A percentile compares a stretch with the other conserved stretches of the same genome.
Conservation (phyloP, 2,113 vertebrate genomes). For the Elephas maximus region DNA sequence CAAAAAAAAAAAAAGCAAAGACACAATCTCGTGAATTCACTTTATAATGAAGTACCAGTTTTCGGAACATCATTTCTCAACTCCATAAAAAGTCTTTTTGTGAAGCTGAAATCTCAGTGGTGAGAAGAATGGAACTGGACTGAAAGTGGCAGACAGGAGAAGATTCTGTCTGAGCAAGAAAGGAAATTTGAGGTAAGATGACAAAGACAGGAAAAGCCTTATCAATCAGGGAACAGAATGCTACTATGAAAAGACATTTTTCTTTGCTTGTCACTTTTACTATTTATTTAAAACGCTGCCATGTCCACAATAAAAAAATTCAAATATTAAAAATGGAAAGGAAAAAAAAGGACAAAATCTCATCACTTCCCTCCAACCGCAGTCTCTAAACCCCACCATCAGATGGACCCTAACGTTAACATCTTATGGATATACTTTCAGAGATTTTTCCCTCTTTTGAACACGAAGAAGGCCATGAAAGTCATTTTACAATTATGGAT, state of each 20-base stretch:
- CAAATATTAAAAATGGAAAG: slow-evolving; percentile 5
- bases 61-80: slow-evolving; percentile 31
- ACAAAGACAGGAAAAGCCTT: neutral
- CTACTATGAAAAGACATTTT: neutral
- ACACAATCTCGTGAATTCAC: neutral
- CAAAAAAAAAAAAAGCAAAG: neutral
- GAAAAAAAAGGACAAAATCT: neutral
- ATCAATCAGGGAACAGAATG: neutral
- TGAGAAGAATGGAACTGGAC: neutral
- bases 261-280: neutral
- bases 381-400: neutral
- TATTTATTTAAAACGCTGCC: neutral
- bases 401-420: neutral
- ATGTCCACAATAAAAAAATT: neutral
- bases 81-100: neutral
- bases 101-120: slow-evolving; percentile 11
- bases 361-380: neutral
- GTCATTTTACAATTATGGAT: neutral
- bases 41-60: neutral
- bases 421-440: neutral
- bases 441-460: neutral
- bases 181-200: neutral
- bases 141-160: neutral
- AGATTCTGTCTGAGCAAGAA: neutral
- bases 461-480: neutral